phyloP scores from a whole-genome alignment of 2,113 vertebrate species.

The Tonatia bakeri region DNA sequence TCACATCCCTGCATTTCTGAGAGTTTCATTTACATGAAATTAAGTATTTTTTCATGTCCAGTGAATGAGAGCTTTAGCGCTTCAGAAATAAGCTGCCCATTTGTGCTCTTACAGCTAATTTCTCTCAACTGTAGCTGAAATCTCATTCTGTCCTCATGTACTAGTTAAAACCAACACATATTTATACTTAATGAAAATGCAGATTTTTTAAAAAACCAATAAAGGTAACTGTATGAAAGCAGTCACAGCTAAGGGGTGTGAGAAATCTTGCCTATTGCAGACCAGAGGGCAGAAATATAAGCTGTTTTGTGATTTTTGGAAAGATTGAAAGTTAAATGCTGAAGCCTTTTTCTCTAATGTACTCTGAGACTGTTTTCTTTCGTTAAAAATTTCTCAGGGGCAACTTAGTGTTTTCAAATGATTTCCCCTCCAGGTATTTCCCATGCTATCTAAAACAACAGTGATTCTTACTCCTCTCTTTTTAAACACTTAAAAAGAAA shows the following conservation, averaged over 20 bases:
- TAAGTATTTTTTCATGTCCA: background rate
- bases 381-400: conserved; percentile 34
- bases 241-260: background rate
- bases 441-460: background rate
- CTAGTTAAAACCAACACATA: background rate
- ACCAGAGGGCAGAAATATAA: background rate
- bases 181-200: background rate
- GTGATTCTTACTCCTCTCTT: background rate
- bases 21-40: background rate
- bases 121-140: background rate
- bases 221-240: background rate
- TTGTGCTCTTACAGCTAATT: background rate
- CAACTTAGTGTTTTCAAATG: conserved; percentile 43
- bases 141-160: background rate
- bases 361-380: conserved; percentile 24
- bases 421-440: background rate
- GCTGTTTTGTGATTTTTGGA: background rate
- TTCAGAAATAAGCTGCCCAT: background rate
- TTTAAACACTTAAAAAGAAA: background rate
- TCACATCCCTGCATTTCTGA: background rate
- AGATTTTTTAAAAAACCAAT: background rate
- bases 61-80: background rate
- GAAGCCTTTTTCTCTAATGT: background rate
- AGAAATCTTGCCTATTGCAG: background rate
- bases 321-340: conserved; percentile 38